Evolutionary conservation across 53 echinoderm and acorn worm species (phyloP).

Genomic region (Echinarachnius parma): DNA sequence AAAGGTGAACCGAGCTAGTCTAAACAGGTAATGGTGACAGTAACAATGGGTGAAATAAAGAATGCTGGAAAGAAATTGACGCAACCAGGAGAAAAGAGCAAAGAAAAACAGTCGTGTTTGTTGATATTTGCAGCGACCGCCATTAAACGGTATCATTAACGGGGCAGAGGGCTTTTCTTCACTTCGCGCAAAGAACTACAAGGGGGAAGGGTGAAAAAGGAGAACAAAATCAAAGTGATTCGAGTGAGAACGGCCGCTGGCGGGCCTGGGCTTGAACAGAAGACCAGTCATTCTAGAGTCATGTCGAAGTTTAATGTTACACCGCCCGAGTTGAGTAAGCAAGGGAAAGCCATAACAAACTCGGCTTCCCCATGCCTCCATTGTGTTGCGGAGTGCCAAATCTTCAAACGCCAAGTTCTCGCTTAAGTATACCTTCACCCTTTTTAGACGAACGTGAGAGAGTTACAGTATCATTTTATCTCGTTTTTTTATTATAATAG

Average conservation of each 20-base stretch:
- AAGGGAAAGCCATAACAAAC: conserved; percentile 31
- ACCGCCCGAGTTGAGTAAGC: conserved; percentile 33
- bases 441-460: conserved; percentile 19
- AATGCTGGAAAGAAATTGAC: conserved; percentile 2
- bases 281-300: conserved; percentile 26
- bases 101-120: conserved; percentile 24
- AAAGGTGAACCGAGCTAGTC: too few relatives aligned
- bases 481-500: conserved; percentile 8
- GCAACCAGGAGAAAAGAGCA: conserved; percentile 2
- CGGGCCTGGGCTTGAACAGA: background rate
- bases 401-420: background rate
- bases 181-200: too few relatives aligned
- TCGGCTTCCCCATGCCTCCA: background rate
- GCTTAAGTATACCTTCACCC: too few relatives aligned
- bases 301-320: conserved; percentile 34
- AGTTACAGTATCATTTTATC: conserved; percentile 40
- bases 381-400: conserved; percentile 19
- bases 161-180: conserved; percentile 28
- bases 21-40: conserved; percentile 11
- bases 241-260: background rate
- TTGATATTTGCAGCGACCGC: conserved; percentile 10
- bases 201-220: too few relatives aligned
- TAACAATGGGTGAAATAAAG: background rate
- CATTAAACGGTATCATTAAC: conserved; percentile 22
- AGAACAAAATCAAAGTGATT: too few relatives aligned